Conservation (phyloP, 2,113 vertebrate genomes). For the Aegypius monachus region DNA sequence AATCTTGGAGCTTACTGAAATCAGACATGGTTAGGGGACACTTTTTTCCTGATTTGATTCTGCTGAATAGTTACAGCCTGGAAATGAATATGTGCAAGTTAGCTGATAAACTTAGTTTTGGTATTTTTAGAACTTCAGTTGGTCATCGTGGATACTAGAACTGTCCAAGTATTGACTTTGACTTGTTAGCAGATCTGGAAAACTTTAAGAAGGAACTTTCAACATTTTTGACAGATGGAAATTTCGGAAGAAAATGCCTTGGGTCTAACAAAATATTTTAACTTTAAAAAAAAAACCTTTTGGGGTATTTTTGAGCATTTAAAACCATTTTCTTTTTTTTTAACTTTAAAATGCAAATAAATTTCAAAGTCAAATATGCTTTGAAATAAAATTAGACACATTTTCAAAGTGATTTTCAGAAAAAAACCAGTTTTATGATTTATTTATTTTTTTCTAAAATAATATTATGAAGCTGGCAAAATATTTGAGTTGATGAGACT, state of each 20-base stretch:
- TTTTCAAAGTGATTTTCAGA: not conserved
- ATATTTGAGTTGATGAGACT: not conserved
- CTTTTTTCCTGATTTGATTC: not conserved
- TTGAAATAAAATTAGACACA: not conserved
- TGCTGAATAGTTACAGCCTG: not conserved
- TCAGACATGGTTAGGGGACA: not conserved
- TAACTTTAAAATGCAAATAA: not conserved
- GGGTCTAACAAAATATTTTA: not conserved
- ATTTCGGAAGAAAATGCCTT: not conserved
- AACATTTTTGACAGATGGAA: not conserved
- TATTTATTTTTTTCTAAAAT: not conserved
- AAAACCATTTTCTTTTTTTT: not conserved
- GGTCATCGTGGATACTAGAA: not conserved
- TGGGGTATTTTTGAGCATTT: not conserved
- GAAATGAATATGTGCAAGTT: not conserved
- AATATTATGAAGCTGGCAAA: not conserved
- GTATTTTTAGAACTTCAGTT: not conserved
- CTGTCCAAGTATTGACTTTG: not conserved
- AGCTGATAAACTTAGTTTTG: not conserved
- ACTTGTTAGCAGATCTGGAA: not conserved
- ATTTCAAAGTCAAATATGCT: not conserved
- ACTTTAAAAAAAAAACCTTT: not conserved
- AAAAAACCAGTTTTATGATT: not conserved
- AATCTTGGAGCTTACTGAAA: not conserved
- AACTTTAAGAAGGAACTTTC: not conserved